Evolutionary conservation across 2,113 vertebrate genomes (phyloP).

Genomic region (Prolemur simus): DNA sequence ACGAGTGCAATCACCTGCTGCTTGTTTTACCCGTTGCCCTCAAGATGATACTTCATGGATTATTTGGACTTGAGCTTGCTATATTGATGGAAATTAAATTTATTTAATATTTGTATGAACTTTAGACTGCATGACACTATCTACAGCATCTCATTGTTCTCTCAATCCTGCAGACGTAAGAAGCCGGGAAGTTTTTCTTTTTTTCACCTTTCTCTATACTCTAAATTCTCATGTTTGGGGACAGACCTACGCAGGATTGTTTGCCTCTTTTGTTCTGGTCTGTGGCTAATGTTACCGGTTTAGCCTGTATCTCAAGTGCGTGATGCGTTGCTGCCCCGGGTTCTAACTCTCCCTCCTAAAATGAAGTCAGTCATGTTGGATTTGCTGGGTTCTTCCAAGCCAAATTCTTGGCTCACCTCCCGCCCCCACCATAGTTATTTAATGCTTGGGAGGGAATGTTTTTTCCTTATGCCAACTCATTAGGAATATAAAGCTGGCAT

Average conservation of each 20-base stretch:
- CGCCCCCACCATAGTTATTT: neutral
- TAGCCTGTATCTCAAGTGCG: conserved; percentile 10
- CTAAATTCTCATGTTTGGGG: conserved; percentile 59
- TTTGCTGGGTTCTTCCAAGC: conserved; percentile 1
- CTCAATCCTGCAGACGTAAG: neutral
- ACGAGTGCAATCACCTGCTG: neutral
- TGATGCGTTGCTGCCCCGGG: neutral
- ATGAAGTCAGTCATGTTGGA: neutral
- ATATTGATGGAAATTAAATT: neutral
- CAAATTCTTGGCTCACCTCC: conserved; percentile 36
- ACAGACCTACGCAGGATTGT: neutral
- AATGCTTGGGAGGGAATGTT: conserved; percentile 29
- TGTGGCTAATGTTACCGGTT: conserved; percentile 53
- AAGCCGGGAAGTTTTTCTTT: neutral
- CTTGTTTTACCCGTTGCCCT: neutral
- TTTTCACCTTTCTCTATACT: neutral
- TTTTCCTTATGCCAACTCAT: conserved; percentile 56
- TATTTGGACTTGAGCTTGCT: neutral
- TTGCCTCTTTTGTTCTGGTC: neutral
- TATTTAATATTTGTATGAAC: neutral
- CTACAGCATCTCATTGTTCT: neutral
- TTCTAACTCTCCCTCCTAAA: neutral
- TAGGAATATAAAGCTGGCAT: conserved; percentile 31
- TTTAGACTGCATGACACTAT: accelerated
- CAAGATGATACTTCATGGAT: neutral